phyloP scores from a whole-genome alignment of 2,113 vertebrate species.

The Cinclus cinclus region DNA sequence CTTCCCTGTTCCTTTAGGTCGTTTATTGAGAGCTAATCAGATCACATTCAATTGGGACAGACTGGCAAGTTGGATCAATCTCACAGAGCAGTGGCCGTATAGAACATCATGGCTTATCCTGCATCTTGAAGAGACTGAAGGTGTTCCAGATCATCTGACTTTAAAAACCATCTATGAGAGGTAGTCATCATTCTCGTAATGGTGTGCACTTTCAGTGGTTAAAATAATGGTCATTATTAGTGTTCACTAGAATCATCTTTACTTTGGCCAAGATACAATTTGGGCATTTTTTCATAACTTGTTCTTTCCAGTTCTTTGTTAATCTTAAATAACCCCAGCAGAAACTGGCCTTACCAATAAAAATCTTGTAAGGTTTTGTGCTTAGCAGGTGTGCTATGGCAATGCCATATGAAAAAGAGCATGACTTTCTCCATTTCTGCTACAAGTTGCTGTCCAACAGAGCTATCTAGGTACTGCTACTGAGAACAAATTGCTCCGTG shows the following conservation, averaged over 20 bases:
- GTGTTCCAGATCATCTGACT: constrained; percentile 87
- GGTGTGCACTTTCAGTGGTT: neutral
- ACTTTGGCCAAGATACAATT: neutral
- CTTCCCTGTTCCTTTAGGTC: constrained; percentile 64
- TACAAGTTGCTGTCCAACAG: neutral
- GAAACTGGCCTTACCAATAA: neutral
- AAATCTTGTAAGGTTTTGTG: neutral
- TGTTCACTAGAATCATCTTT: neutral
- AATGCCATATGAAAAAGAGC: neutral
- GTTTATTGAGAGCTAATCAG: constrained; percentile 94
- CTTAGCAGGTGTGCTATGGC: neutral
- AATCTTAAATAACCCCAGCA: neutral
- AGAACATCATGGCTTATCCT: constrained; percentile 97
- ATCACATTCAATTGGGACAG: constrained; percentile 97
- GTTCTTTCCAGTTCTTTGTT: neutral
- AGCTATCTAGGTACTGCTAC: neutral
- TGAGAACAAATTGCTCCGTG: neutral
- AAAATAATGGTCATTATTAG: neutral
- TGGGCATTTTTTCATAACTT: neutral
- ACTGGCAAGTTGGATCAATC: constrained; percentile 97
- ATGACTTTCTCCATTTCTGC: neutral
- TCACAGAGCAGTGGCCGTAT: constrained; percentile 98
- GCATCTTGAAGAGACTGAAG: constrained; percentile 92
- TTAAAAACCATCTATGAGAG: constrained; percentile 95
- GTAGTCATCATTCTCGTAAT: constrained; percentile 65